Evolutionary conservation across 2,888 invertebrate genomes (phyloP), one percentile per base, ranked within the genome.

Genomic region (Carabus problematicus): DNA sequence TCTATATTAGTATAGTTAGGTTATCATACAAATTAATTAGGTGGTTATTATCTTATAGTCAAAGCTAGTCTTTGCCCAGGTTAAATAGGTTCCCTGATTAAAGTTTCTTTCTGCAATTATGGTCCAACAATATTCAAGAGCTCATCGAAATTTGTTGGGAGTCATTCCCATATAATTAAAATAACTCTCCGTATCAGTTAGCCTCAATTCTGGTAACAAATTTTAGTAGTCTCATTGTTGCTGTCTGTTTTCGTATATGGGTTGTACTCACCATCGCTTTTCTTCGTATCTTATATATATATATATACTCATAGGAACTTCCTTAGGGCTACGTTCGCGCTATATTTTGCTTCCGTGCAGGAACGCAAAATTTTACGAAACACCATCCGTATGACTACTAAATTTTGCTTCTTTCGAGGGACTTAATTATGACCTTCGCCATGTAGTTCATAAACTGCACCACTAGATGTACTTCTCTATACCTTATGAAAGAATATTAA

Each of bases 31-130:
- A 55, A 42, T 18, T 43, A 61, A 18, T 63, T 70, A n/a, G 14
- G n/a, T 41, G 39, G 39, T 56, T 19, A 47, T 67, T 71, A 74
- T 75, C 73, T 73, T 71, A 75, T 71, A 59, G 75, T 76, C 41
- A 75, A 56, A 68, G 75, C 74, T 54, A 76, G 67, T 60, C 73
- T 74, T 70, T 74, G 72, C 70, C 72, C 74, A 60, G 75, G 72
- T 59, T 71, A 70, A 64, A 75, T 72, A 61, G 75, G 72, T 72
- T 73, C 72, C 71, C 75, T 40, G 71, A 71, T 47, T 19, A 64
- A 63, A 60, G 43, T 70, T 70, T 64, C 69, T 71, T 63, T 70
- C 58, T 55, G 18, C 52, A 75, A 42, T 40, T 9, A 16, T 42
- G 72, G 71, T 1, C 74, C 72, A 43, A 75, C 69, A 49, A 72